phyloP scores from a whole-genome alignment of 2,797 vertebrate genomes.

The Melanotaenia maccullochi region DNA sequence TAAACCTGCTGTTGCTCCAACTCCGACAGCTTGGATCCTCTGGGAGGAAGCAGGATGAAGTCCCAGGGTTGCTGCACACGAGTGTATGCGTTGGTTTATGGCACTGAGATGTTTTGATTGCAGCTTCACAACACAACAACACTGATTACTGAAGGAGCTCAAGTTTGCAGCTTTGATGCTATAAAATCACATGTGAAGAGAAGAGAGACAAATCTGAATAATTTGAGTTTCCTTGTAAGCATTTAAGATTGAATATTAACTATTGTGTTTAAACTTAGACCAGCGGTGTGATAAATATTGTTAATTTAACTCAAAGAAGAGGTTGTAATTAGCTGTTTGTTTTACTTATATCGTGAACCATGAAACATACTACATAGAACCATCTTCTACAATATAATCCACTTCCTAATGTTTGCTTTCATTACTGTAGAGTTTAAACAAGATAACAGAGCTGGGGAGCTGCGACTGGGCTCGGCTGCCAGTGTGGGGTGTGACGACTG shows the following conservation, averaged over 20 bases:
- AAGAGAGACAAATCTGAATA: not conserved
- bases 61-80: slow-evolving; percentile 38
- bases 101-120: slow-evolving; percentile 26
- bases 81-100: not conserved
- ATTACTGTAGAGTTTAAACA: slow-evolving; percentile 61
- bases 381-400: not conserved
- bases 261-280: slow-evolving; percentile 18
- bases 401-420: slow-evolving; percentile 49
- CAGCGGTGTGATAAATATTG: slow-evolving; percentile 5
- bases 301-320: not conserved
- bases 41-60: slow-evolving; percentile 33
- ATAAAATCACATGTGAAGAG: not conserved
- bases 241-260: slow-evolving; percentile 46
- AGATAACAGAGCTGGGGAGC: slow-evolving; percentile 48
- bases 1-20: slow-evolving; percentile 22
- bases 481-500: slow-evolving; percentile 21
- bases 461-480: not conserved
- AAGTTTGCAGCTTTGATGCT: not conserved
- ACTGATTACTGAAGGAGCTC: not conserved
- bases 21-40: slow-evolving; percentile 29
- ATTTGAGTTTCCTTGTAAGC: slow-evolving; percentile 18
- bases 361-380: slow-evolving; percentile 3
- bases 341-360: not conserved
- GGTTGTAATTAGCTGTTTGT: not conserved
- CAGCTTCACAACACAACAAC: slow-evolving; percentile 4